These are phyloP conservation scores for Hemistola chrysoprasaria DNA, from an alignment of 2,888 invertebrate genomes.

Conservation along the genomic window DNA sequence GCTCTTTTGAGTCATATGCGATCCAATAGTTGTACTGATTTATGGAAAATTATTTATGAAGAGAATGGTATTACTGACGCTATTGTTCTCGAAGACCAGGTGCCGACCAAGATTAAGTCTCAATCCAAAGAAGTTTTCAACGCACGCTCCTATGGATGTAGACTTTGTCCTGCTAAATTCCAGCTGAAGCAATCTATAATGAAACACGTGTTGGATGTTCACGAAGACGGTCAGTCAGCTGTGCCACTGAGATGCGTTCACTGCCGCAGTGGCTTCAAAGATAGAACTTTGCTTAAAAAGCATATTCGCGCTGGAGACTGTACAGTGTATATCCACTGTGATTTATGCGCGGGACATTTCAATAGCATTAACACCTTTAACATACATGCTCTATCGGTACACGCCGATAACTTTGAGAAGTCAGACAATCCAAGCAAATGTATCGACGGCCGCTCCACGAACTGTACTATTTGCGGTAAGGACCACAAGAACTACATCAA, in stretches of 20 bases:
- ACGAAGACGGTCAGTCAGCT: conserved; percentile 73
- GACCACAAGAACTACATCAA: conserved; percentile 80
- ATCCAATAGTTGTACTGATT: conserved; percentile 71
- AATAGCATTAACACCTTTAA: conserved; percentile 73
- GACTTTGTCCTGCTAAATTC: conserved; percentile 76
- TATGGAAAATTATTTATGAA: conserved; percentile 77
- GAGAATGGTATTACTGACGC: conserved; percentile 76
- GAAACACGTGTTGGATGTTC: conserved; percentile 75
- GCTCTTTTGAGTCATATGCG: conserved; percentile 78
- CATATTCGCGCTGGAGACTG: conserved; percentile 80
- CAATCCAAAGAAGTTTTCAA: conserved; percentile 77
- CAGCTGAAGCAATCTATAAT: conserved; percentile 78
- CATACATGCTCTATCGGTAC: conserved; percentile 69
- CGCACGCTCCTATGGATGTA: conserved; percentile 76
- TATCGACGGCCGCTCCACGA: conserved; percentile 72
- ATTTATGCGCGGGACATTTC: conserved; percentile 72
- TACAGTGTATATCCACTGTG: conserved; percentile 81
- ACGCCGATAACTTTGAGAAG: conserved; percentile 69
- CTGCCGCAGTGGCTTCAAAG: conserved; percentile 70
- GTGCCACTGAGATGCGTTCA: conserved; percentile 69
- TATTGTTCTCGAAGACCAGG: conserved; percentile 63
- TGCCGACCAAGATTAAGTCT: conserved; percentile 62
- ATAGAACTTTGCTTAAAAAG: conserved; percentile 68
- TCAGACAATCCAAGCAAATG: conserved; percentile 66
- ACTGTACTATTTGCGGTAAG: conserved; percentile 81